Base-by-base conservation (phyloP, 2,113 vertebrate genomes). In the Upupa epops region DNA sequence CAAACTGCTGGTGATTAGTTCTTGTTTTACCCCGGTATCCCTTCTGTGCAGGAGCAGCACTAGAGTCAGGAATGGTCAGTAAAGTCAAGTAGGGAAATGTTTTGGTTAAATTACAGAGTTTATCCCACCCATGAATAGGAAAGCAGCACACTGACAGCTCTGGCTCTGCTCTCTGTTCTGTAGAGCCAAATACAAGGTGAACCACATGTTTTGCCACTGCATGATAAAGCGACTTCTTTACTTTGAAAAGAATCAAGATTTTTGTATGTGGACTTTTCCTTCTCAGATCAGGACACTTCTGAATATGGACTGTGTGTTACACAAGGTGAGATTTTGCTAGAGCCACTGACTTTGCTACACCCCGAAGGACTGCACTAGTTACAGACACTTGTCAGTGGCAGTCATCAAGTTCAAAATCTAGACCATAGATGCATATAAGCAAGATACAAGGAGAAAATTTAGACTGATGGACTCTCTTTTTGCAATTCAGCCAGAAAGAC, bases 1-100 rank as follows among this genome's bases (percentile, higher is more conserved):
- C 13, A 66, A 90, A 89, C 78, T 49, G 59, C 20, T 95, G 55
- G 34, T 87, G 64, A 70, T 65, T 83, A 74, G 70, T 92, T 83
- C 83, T 78, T 45, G 15, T 63, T 93, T 92, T 58, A 91, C 28
- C 59, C 84, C 83, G 77, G 36, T 66, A 76, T 69, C 66, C 48
- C 86, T 93, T 69, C 88, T 91, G 84, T 89, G 70, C 63, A 65
- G 36, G n/a, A 72, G 49, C 69, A 80, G 48, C 31, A 60, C 68
- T 55, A 59, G 32, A 78, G 81, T 17, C 83, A 66, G 63, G 81
- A 91, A 74, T 7, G 91, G 54, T 79, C 32, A 95, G 63, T 14
- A 84, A 87, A 82, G 63, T 34, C 52, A 72, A 51, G 32, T 8
- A 59, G 42, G 31, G 48, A 40, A 64, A 88, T 68, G 68, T 64